These are phyloP conservation scores for Orthosia incerta DNA, from an alignment of 2,888 invertebrate genomes.

Conservation along the genomic window DNA sequence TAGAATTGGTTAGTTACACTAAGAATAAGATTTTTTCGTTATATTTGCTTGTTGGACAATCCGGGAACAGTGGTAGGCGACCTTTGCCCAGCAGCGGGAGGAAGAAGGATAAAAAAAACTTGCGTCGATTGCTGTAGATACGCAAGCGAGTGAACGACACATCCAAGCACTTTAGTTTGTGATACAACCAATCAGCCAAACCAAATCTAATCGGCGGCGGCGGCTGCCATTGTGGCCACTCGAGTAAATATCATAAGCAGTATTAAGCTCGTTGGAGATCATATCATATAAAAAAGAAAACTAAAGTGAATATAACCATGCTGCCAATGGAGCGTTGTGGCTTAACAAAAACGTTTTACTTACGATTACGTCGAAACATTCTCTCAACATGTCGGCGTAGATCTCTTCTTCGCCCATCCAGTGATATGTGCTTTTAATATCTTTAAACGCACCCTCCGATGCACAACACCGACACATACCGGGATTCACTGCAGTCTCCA, in stretches of 20 bases:
- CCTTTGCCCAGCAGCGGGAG: no score
- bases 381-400: slow-evolving; percentile 85
- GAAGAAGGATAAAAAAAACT: no score
- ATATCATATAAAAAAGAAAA: neutral
- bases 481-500: slow-evolving; percentile 79
- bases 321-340: neutral
- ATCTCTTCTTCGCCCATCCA: slow-evolving; percentile 88
- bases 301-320: neutral
- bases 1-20: neutral
- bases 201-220: slow-evolving; percentile 33
- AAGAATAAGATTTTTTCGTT: neutral
- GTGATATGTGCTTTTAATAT: slow-evolving; percentile 80
- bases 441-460: slow-evolving; percentile 85
- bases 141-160: slow-evolving; percentile 9
- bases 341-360: slow-evolving; percentile 65
- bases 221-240: slow-evolving; percentile 42
- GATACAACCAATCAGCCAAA: slow-evolving; percentile 18
- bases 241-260: neutral
- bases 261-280: accelerated
- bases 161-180: slow-evolving; percentile 14
- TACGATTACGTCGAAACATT: slow-evolving; percentile 86
- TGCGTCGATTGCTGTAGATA: neutral
- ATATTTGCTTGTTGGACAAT: neutral
- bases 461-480: slow-evolving; percentile 88
- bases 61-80: no score